A percentile compares a stretch with the other conserved stretches of the same genome.
Conservation (phyloP, 2,797 vertebrate species). For the Todus mexicanus region DNA sequence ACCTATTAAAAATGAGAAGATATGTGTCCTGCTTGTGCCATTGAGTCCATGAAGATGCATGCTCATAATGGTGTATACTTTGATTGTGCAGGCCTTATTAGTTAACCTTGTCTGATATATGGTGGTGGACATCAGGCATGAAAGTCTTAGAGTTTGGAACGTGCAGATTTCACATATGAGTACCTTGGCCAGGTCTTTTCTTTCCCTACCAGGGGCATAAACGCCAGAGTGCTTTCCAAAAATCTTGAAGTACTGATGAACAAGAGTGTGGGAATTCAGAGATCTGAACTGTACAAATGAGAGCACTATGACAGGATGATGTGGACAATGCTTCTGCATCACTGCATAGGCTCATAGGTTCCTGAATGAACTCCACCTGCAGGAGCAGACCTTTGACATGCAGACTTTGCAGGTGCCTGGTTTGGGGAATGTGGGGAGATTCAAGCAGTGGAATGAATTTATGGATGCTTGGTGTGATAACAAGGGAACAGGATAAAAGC, state of each 20-base stretch:
- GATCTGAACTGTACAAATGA: neutral
- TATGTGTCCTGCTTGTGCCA: neutral
- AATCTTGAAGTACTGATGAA: neutral
- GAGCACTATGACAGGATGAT: neutral
- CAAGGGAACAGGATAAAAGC: neutral
- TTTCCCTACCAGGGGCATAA: neutral
- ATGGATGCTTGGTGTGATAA: neutral
- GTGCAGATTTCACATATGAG: neutral
- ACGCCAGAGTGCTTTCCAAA: neutral
- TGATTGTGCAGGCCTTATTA: neutral
- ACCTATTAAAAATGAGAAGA: neutral
- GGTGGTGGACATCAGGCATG: neutral
- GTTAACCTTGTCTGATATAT: neutral
- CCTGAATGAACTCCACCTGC: neutral
- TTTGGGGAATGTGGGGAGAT: neutral
- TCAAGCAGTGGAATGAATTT: neutral
- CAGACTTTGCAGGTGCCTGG: neutral
- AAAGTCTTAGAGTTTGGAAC: neutral
- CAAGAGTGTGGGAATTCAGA: neutral
- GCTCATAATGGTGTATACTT: neutral
- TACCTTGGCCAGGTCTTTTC: neutral
- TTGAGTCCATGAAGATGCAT: neutral
- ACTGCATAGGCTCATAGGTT: neutral
- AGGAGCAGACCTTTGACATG: neutral
- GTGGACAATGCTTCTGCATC: neutral